These are phyloP conservation scores for Zelleria hepariella DNA, from an alignment of 2,888 invertebrate genomes.

Conservation along the genomic window DNA sequence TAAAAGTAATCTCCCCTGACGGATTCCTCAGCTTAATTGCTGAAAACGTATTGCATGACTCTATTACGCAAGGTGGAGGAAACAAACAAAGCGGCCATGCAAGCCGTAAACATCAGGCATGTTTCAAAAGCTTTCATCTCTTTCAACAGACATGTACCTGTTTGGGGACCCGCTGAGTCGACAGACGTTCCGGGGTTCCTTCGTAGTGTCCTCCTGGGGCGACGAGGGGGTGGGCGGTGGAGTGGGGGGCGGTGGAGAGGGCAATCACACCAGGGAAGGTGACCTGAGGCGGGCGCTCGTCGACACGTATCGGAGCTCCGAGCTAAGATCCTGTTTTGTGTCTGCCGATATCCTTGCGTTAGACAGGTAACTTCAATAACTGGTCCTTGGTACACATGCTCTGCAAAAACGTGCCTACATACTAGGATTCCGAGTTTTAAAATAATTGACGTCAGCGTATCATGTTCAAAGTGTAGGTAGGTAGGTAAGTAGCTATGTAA, in stretches of 20 bases:
- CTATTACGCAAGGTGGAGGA: neutral
- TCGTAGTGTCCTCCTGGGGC: conserved; percentile 82
- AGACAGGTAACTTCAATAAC: conserved; percentile 80
- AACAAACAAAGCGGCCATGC: neutral
- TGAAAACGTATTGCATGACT: neutral
- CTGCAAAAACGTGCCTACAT: too few relatives aligned
- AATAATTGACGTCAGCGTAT: too few relatives aligned
- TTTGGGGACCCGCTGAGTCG: conserved; percentile 81
- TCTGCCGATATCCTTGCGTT: conserved; percentile 86
- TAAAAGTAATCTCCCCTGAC: neutral
- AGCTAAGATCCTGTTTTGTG: conserved; percentile 81
- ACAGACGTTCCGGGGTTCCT: conserved; percentile 86
- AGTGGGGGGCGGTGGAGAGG: conserved; percentile 75
- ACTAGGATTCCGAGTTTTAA: too few relatives aligned
- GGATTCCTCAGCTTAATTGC: neutral
- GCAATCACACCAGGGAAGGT: conserved; percentile 80
- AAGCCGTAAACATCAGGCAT: neutral
- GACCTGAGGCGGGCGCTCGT: conserved; percentile 84
- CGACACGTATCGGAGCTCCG: conserved; percentile 80
- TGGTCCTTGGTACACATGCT: neutral
- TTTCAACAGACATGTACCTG: conserved; percentile 79
- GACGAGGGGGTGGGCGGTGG: conserved; percentile 74
- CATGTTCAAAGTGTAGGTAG: too few relatives aligned
- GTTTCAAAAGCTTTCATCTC: conserved; percentile 7
- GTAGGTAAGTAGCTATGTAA: too few relatives aligned